Base-by-base conservation (phyloP, 2,888 invertebrate species). In the Clitarchus hookeri region DNA sequence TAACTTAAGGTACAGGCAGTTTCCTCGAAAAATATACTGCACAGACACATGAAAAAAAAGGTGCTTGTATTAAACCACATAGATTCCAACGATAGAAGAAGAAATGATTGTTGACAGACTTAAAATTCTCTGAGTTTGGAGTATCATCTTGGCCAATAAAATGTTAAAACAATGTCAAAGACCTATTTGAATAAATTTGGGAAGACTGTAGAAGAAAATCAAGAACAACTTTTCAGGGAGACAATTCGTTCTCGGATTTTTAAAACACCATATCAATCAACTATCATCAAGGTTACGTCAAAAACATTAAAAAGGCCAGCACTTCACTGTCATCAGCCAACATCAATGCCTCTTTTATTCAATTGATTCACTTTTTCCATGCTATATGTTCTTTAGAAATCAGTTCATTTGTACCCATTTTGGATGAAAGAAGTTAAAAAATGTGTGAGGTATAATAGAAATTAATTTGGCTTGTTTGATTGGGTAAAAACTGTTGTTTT, bases 401-500 rank as follows among this genome's bases (percentile, higher is more conserved):
- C 87, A 16, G 78, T 85, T 78, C 84, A 88, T 86, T 26, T 89
- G 13, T 89, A 87, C 82, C 44, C 83, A 25, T 84, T 86, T 27
- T 89, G 89, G 88, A 88, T 85, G 25, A 86, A 85, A 48, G 85
- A 85, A 16, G 88, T 88, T 25, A 87, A 86, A 9, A 84, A 26
- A 83, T 53, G 88, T 86, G 44, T 87, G 85, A 48, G 88, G 0
- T 91, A 89, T 87, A 90, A 89, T 86, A 79, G 89, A 13, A 89
- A 87, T 26, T 86, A 87, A 84, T 89, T 88, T 54, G 91, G 90
- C 9, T 90, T 90, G 91, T 90, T 91, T 88, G 90, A 90, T 87
- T 90, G 90, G 90, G 89, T 90, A 84, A n/a, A 25, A 19, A 65
- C 8, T 12, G 65, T 65, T 19, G 65, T 16, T 65, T 65, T 65